These are phyloP conservation scores for Rosalia funebris DNA, from an alignment of 2,888 invertebrate species.

Conservation along the genomic window DNA sequence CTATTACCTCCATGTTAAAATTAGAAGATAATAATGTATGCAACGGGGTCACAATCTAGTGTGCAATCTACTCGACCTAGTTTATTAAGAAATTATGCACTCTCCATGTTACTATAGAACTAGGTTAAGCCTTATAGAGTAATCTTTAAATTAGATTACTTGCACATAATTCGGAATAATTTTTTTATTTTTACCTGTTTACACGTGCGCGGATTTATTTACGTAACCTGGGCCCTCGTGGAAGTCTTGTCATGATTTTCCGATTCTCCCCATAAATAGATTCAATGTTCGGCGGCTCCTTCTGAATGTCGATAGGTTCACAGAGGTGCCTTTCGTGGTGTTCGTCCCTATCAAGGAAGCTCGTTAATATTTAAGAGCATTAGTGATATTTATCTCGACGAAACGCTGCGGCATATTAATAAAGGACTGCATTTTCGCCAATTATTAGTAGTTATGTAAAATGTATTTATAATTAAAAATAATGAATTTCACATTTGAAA, in stretches of 20 bases:
- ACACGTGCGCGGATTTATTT: constrained; percentile 2
- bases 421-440: background rate
- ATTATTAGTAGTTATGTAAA: background rate
- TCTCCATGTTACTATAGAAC: no score
- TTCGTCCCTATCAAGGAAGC: background rate
- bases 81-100: no score
- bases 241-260: constrained; percentile 4
- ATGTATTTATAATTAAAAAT: no score
- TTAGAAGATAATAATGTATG: no score
- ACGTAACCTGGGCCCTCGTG: background rate
- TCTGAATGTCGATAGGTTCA: constrained; percentile 16
- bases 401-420: constrained; percentile 6
- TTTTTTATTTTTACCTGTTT: background rate
- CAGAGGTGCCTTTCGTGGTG: constrained; percentile 14
- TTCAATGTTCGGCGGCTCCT: constrained; percentile 8
- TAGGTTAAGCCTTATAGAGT: no score
- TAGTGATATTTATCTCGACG: background rate
- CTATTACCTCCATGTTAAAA: no score
- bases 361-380: constrained; percentile 7
- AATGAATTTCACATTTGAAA: no score
- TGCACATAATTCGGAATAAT: background rate
- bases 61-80: no score
- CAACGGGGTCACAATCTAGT: no score
- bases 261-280: constrained; percentile 20
- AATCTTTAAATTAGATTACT: background rate